Conservation (phyloP, 2,797 vertebrate genomes). For the Tokudaia tokunoshimensis region DNA sequence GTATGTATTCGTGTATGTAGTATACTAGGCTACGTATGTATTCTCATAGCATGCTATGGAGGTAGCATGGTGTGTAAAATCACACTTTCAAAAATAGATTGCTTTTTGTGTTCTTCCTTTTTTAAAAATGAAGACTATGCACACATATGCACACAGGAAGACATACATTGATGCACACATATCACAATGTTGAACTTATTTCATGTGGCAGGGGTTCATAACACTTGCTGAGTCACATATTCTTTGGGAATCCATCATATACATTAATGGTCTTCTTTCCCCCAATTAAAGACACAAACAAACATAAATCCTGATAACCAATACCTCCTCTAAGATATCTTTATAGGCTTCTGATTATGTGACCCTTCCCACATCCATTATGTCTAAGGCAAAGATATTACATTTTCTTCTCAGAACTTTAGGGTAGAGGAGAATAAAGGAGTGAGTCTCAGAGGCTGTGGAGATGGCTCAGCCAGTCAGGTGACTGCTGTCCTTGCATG, state of each 20-base stretch:
- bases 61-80: too few relatives aligned
- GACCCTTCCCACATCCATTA: not conserved
- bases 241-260: not conserved
- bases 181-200: not conserved
- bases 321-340: not conserved
- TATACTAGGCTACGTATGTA: not conserved
- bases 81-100: not conserved
- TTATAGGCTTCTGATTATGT: too few relatives aligned
- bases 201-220: too few relatives aligned
- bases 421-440: not conserved
- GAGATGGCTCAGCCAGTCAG: not conserved
- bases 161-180: not conserved
- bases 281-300: not conserved
- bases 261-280: not conserved
- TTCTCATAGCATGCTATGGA: not conserved
- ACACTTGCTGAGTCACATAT: not conserved
- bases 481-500: fast-evolving
- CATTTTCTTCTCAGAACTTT: not conserved
- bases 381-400: not conserved
- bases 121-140: not conserved
- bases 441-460: not conserved
- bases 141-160: not conserved
- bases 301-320: not conserved
- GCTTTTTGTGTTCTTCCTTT: not conserved
- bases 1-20: not conserved